Evolutionary conservation across 1,140 invertebrate genomes (phyloP).

Genomic region (Dendrolimus punctatus): DNA sequence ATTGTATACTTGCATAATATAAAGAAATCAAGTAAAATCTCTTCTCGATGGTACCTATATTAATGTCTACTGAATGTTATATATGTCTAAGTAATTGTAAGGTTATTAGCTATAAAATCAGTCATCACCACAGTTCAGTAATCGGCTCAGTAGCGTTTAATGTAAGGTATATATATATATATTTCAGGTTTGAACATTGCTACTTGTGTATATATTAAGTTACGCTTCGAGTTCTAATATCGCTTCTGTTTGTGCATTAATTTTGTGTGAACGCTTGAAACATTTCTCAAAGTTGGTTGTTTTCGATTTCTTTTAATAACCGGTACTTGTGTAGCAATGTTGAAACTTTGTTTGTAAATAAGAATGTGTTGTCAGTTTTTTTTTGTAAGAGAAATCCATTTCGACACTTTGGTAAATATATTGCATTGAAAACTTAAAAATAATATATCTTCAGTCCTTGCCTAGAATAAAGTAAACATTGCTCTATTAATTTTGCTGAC

Average conservation of each 20-base stretch:
- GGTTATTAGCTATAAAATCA: conserved; percentile 37
- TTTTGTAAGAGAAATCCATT: conserved; percentile 3
- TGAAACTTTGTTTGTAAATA: conserved; percentile 48
- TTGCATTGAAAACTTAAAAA: no score
- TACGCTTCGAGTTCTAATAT: conserved; percentile 15
- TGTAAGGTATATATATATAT: conserved; percentile 28
- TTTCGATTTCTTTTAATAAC: conserved; percentile 5
- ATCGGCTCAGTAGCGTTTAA: conserved; percentile 48
- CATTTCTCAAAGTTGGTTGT: conserved; percentile 64
- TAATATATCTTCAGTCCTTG: no score
- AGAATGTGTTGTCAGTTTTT: conserved; percentile 51
- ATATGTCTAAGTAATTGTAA: conserved; percentile 65
- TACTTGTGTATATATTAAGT: conserved; percentile 25
- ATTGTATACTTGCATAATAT: conserved; percentile 28
- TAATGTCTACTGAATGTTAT: conserved; percentile 58
- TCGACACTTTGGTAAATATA: no score
- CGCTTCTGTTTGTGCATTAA: conserved; percentile 14
- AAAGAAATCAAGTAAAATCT: conserved; percentile 17
- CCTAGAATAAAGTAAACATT: no score
- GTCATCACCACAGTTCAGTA: conserved; percentile 37
- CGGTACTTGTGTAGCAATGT: conserved; percentile 54
- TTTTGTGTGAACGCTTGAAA: conserved; percentile 22
- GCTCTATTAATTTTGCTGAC: no score
- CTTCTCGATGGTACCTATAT: conserved; percentile 43
- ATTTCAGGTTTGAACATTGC: conserved; percentile 63